Base-by-base conservation (phyloP, 2,797 vertebrate species). In the Dicrostonyx torquatus region DNA sequence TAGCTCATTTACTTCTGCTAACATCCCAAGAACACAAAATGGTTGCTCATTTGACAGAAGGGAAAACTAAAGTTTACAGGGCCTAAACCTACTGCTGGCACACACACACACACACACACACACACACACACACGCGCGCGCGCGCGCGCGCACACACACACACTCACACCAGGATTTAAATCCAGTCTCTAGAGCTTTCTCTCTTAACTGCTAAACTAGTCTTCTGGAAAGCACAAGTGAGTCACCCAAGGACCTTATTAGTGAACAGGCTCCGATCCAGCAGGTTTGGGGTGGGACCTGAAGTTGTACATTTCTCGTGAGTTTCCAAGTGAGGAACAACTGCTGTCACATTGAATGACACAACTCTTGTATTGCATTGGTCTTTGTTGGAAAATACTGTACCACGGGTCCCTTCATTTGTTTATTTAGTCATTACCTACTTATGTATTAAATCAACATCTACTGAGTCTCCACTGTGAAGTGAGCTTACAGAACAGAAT, bases 341-440 rank as follows among this genome's bases (percentile, higher is more conserved):
- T 15, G 20, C 7, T 64, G 13, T 45, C 8, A 37, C 15, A 8
- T 20, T 45, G 43, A 40, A 11, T 18, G 50, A 22, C 58, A 29
- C 4, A 1, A 20, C 18, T 84, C 50, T 40, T 40, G 2, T 31
- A 13, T 7, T 20, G 11, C 0, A 17, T 6, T 26, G 24, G 18
- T 62, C 75, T 72, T 24, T 34, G 24, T 15, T 40, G 45, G 64
- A 40, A 80, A 72, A 70, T 55, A 29, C 17, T 60, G 53, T 62
- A 22, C 58, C 43, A 31, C 34, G 45, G 22, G 15, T 58, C 18
- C 43, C 15, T 55, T 62, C 24, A 34, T 40, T 70, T 45, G 13
- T 78, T 72, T 53, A 37, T 53, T 58, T 53, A 90, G 24, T 55
- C 18, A 24, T 50, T 43, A 5, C 77, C 26, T 37, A 73, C 64